Evolutionary conservation across 2,113 vertebrate genomes (phyloP).

Genomic region (Micronycteris hirsuta): DNA sequence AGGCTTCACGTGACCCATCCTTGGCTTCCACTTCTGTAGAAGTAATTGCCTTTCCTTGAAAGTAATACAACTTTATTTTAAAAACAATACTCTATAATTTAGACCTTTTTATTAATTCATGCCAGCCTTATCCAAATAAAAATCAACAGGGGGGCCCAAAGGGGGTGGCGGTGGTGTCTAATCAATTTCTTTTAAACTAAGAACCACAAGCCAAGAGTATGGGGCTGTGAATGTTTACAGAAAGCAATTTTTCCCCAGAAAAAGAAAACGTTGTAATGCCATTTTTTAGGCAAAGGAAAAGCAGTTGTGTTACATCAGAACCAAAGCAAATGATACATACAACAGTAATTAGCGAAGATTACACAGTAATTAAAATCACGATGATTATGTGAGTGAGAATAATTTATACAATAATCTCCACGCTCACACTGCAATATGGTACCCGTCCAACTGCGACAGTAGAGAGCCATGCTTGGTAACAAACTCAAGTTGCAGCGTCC

Average conservation of each 20-base stretch:
- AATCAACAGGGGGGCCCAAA: neutral
- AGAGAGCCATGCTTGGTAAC: neutral
- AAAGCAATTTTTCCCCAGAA: conserved; percentile 34
- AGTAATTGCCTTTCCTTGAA: conserved; percentile 50
- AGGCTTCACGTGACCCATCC: neutral
- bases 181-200: neutral
- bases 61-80: conserved; percentile 54
- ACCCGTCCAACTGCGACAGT: conserved; percentile 59
- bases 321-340: conserved; percentile 83
- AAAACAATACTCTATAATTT: conserved; percentile 54
- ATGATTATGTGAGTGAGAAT: conserved; percentile 80
- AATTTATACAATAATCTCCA: conserved; percentile 80
- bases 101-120: conserved; percentile 51
- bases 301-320: conserved; percentile 76
- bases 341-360: conserved; percentile 85
- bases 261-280: conserved; percentile 10
- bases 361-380: conserved; percentile 84
- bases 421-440: conserved; percentile 59
- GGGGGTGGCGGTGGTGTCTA: neutral
- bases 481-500: neutral
- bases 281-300: conserved; percentile 65
- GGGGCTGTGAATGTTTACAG: conserved; percentile 22
- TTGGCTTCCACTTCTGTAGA: neutral
- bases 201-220: neutral
- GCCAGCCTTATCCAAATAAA: conserved; percentile 26